Conservation (phyloP, 2,797 vertebrate genomes). For the Anniella stebbinsi region DNA sequence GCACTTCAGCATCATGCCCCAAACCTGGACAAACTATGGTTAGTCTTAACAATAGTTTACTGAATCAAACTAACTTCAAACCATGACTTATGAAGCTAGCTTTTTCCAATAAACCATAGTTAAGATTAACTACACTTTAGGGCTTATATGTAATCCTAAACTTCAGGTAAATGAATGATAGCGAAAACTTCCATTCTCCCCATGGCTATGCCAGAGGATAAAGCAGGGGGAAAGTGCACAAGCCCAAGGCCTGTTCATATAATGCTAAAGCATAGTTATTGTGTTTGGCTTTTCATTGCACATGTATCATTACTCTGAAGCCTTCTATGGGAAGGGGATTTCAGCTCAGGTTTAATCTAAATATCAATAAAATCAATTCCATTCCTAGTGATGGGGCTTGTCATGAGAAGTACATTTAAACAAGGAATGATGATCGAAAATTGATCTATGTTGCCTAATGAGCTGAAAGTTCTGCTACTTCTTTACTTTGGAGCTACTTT, state of each 20-base stretch:
- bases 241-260: background rate
- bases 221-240: background rate
- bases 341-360: background rate
- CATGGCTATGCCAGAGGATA: background rate
- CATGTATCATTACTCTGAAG: background rate
- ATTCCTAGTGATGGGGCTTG: background rate
- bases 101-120: background rate
- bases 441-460: background rate
- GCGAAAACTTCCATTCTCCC: background rate
- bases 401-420: background rate
- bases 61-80: background rate
- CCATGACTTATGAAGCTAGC: background rate
- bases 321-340: background rate
- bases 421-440: background rate
- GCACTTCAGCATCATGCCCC: too few relatives aligned
- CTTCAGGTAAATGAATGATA: background rate
- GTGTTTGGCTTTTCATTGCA: background rate
- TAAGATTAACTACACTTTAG: background rate
- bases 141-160: background rate
- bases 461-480: background rate
- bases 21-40: too few relatives aligned
- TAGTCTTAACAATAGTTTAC: too few relatives aligned
- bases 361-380: background rate
- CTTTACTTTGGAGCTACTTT: background rate
- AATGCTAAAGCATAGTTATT: background rate